Evolutionary conservation across 2,888 invertebrate species (phyloP).

Genomic region (Sphaeridia pumilis): DNA sequence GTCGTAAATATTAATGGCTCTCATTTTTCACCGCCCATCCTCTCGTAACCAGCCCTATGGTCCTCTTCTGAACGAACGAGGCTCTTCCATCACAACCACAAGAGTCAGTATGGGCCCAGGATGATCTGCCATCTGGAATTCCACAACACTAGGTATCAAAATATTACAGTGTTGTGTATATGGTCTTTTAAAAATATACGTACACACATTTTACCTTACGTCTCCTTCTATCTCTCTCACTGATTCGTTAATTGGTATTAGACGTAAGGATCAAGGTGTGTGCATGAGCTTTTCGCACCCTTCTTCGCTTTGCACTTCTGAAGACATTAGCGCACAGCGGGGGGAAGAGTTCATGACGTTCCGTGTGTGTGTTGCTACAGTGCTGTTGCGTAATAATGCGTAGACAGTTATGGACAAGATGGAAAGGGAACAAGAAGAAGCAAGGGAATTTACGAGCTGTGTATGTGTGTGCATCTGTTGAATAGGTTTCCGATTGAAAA

Average conservation of each 20-base stretch:
- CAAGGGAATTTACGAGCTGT: too few relatives aligned
- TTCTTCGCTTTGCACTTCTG: background rate
- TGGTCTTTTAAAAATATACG: too few relatives aligned
- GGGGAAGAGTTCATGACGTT: too few relatives aligned
- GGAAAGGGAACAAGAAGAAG: too few relatives aligned
- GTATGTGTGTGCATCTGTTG: too few relatives aligned
- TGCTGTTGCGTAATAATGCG: too few relatives aligned
- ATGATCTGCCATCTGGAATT: too few relatives aligned
- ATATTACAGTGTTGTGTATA: too few relatives aligned
- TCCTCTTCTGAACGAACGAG: background rate
- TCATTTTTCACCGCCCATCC: slow-evolving; percentile 18
- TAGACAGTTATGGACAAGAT: too few relatives aligned
- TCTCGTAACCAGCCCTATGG: too few relatives aligned
- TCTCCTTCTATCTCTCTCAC: background rate
- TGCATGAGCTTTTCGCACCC: background rate
- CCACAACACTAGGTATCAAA: background rate
- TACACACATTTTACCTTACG: too few relatives aligned
- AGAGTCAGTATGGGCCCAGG: background rate
- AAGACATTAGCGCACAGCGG: background rate
- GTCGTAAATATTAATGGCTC: slow-evolving; percentile 35
- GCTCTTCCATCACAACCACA: background rate
- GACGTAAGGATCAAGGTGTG: background rate
- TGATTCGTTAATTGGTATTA: slow-evolving; percentile 2
- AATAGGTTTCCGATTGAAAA: background rate
- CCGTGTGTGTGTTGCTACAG: too few relatives aligned